Evolutionary conservation across 2,113 vertebrate genomes (phyloP).

Genomic region (Bombycilla garrulus): DNA sequence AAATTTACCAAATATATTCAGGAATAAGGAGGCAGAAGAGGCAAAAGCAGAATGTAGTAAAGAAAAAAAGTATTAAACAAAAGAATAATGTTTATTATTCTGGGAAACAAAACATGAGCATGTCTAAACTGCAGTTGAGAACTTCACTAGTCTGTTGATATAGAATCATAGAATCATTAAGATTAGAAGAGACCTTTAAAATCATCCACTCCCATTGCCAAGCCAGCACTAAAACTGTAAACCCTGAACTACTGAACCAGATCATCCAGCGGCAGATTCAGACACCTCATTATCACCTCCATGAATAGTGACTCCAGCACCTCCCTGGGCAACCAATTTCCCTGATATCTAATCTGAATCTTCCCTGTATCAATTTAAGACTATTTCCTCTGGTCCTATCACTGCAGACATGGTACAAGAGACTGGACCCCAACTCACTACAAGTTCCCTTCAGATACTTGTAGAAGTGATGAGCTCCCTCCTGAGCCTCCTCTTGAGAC

Average conservation of each 20-base stretch:
- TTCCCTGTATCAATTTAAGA: neutral
- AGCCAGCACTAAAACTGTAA: neutral
- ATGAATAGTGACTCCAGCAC: neutral
- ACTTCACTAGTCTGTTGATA: neutral
- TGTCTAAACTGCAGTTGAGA: neutral
- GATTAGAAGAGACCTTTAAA: neutral
- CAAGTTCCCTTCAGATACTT: neutral
- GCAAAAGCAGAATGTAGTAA: neutral
- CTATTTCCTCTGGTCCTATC: neutral
- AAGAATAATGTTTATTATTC: neutral
- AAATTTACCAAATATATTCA: neutral
- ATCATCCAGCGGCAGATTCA: neutral
- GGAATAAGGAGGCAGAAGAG: neutral
- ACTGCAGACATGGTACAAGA: neutral
- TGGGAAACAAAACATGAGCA: neutral
- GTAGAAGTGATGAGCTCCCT: neutral
- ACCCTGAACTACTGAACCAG: neutral
- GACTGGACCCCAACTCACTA: fast-evolving
- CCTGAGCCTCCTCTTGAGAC: neutral
- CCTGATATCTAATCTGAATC: neutral
- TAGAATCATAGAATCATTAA: neutral
- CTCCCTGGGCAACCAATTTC: neutral
- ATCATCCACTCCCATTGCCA: neutral
- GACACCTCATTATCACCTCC: neutral
- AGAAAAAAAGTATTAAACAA: neutral